Evolutionary conservation across 2,888 invertebrate genomes (phyloP).

Genomic region (Caenorhabditis doughertyi): DNA sequence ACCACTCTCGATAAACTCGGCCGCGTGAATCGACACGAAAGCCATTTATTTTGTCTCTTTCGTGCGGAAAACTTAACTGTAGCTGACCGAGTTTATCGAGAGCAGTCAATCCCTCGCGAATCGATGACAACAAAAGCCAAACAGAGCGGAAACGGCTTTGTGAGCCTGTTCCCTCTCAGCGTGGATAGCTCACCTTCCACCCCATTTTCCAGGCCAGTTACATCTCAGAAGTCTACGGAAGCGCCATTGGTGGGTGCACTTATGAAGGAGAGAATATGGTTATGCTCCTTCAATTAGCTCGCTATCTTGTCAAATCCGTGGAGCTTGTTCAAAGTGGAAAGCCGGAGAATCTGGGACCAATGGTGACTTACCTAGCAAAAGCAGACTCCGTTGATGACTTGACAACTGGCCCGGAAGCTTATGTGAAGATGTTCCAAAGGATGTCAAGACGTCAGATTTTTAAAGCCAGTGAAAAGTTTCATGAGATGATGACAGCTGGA

Average conservation of each 20-base stretch:
- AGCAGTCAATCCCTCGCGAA: too few species aligned
- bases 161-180: too few species aligned
- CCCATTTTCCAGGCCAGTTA: too few species aligned
- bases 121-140: too few species aligned
- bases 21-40: too few species aligned
- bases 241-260: slow-evolving; percentile 91
- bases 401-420: slow-evolving; percentile 22
- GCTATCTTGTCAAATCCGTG: slow-evolving; percentile 88
- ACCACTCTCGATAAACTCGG: too few species aligned
- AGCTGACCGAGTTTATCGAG: too few species aligned
- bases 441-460: slow-evolving; percentile 65
- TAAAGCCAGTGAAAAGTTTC: slow-evolving; percentile 66
- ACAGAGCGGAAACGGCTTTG: too few species aligned
- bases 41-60: too few species aligned
- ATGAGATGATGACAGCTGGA: slow-evolving; percentile 59
- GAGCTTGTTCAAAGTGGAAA: slow-evolving; percentile 70
- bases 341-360: slow-evolving; percentile 43
- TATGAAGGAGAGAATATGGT: slow-evolving; percentile 99
- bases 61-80: too few species aligned
- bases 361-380: slow-evolving; percentile 68
- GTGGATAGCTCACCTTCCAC: too few species aligned
- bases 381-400: background rate
- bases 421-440: slow-evolving; percentile 63
- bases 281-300: slow-evolving; percentile 91
- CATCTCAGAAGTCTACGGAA: slow-evolving; percentile 68